Conservation (phyloP, 1,140 invertebrate species). For the Hyposmocoma kahamanoa region DNA sequence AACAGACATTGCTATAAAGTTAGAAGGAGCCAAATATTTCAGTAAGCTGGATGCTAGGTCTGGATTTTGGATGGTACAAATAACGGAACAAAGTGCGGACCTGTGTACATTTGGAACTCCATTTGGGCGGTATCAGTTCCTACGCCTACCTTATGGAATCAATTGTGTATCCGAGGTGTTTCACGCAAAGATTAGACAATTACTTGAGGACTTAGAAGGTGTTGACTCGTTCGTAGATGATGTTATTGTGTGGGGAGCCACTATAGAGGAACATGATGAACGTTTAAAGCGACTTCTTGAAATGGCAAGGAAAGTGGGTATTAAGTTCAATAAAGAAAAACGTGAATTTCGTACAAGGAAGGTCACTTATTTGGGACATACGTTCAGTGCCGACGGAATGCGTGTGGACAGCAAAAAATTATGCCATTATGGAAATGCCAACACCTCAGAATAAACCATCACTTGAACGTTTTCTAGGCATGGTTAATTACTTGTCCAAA, state of each 20-base stretch:
- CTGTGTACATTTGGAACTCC: slow-evolving; percentile 36
- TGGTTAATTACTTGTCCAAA: slow-evolving; percentile 39
- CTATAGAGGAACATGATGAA: slow-evolving; percentile 30
- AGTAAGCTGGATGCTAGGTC: slow-evolving; percentile 32
- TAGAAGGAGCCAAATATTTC: background rate
- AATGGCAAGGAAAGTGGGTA: slow-evolving; percentile 22
- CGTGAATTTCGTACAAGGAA: slow-evolving; percentile 25
- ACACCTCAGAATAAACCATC: slow-evolving; percentile 11
- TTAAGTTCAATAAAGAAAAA: slow-evolving; percentile 41
- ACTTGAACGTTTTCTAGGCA: slow-evolving; percentile 45
- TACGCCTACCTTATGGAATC: slow-evolving; percentile 45
- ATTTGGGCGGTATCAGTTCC: slow-evolving; percentile 29
- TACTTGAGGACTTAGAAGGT: slow-evolving; percentile 24
- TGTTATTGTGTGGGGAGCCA: slow-evolving; percentile 30
- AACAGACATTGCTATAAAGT: background rate
- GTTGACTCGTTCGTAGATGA: slow-evolving; percentile 36
- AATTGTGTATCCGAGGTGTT: slow-evolving; percentile 30
- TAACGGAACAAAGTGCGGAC: slow-evolving; percentile 33
- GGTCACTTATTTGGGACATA: slow-evolving; percentile 39
- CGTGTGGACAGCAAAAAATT: slow-evolving; percentile 35
- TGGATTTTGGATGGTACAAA: slow-evolving; percentile 54
- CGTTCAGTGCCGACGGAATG: slow-evolving; percentile 27
- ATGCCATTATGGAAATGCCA: slow-evolving; percentile 40
- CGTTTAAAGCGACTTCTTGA: slow-evolving; percentile 39
- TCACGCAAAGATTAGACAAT: slow-evolving; percentile 20